phyloP scores from a whole-genome alignment of 2,113 vertebrate species.

The Capra hircus region DNA sequence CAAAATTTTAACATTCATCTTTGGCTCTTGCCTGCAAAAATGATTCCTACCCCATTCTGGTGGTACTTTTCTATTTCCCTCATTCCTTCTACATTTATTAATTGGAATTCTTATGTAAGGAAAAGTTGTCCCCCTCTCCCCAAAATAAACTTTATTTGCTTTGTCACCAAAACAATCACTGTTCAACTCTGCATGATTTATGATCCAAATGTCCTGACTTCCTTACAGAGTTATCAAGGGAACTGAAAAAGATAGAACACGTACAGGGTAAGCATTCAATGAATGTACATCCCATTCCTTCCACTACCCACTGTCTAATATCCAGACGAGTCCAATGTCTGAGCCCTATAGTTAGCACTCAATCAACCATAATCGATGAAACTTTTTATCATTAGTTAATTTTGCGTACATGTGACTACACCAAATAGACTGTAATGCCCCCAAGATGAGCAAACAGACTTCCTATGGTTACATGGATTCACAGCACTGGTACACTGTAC shows the following conservation, averaged over 20 bases:
- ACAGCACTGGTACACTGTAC: not conserved
- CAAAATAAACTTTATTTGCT: not conserved
- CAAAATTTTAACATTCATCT: not conserved
- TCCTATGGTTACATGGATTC: not conserved
- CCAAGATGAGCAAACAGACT: not conserved
- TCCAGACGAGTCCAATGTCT: not conserved
- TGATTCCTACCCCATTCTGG: not conserved
- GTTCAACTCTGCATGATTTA: not conserved
- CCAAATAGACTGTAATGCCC: not conserved
- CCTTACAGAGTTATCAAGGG: not conserved
- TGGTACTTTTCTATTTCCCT: not conserved
- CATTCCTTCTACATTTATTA: not conserved
- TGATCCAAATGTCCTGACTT: not conserved
- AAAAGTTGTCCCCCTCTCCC: not conserved
- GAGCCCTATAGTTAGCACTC: not conserved
- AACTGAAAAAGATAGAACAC: not conserved
- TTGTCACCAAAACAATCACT: not conserved
- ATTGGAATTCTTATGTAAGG: not conserved
- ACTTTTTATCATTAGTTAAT: not conserved
- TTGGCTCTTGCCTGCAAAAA: not conserved
- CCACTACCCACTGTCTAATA: not conserved
- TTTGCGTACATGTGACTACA: not conserved
- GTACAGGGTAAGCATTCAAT: not conserved
- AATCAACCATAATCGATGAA: not conserved
- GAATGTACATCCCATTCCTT: not conserved